phyloP scores from a whole-genome alignment of 2,888 invertebrate genomes.

The Ormyrus rosae region DNA sequence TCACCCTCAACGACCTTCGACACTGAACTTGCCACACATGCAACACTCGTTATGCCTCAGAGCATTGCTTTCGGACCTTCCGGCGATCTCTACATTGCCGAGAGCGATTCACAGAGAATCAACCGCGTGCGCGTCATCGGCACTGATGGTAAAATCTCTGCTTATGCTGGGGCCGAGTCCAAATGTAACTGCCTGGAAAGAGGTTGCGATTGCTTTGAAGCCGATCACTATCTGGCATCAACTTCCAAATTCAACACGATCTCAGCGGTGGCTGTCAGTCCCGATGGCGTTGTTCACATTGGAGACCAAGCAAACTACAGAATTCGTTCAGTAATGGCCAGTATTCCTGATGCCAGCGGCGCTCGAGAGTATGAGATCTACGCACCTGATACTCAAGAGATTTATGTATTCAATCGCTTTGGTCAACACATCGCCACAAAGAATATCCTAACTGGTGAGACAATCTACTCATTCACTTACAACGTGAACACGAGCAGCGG shows the following conservation, averaged over 20 bases:
- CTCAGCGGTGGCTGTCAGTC: constrained; percentile 93
- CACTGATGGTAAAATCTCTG: constrained; percentile 93
- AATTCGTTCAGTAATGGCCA: constrained; percentile 91
- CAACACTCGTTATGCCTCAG: constrained; percentile 94
- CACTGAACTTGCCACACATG: constrained; percentile 92
- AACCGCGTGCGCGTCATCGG: constrained; percentile 93
- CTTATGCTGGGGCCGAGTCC: constrained; percentile 96
- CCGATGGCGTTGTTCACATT: constrained; percentile 95
- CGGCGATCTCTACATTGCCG: constrained; percentile 95
- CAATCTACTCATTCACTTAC: constrained; percentile 95
- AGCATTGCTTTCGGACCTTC: constrained; percentile 95
- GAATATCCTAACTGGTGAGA: constrained; percentile 96
- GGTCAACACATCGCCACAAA: constrained; percentile 96
- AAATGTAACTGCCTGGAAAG: constrained; percentile 95
- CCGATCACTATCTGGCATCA: constrained; percentile 92
- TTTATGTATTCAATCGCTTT: constrained; percentile 94
- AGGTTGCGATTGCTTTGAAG: constrained; percentile 94
- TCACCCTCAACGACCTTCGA: constrained; percentile 88
- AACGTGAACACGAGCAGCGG: constrained; percentile 98
- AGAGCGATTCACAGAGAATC: constrained; percentile 95
- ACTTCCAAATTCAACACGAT: constrained; percentile 96
- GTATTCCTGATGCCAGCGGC: constrained; percentile 90
- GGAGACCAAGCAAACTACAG: constrained; percentile 96
- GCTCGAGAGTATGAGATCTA: constrained; percentile 94
- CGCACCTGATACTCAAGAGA: constrained; percentile 96